Base-by-base conservation (phyloP, 2,113 vertebrate genomes). In the Brachyistius frenatus region DNA sequence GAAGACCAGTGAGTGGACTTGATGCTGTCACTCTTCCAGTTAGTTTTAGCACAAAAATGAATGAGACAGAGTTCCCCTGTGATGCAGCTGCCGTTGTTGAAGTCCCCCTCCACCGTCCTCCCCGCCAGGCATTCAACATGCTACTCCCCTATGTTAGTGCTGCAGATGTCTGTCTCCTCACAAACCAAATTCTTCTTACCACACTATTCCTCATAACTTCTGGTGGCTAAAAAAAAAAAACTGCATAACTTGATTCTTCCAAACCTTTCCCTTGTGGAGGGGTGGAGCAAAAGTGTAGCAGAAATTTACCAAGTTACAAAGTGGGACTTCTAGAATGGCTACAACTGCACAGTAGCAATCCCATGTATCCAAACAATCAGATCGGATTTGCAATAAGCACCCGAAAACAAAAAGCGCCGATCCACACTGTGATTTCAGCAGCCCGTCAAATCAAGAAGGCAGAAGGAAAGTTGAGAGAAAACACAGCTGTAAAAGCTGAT, bases 371-470 rank as follows among this genome's bases (percentile, higher is more conserved):
- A 89, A 83, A 86, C 72, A 81, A 91, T 92, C 84, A 76, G 64
- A 90, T 88, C 78, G 37, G 82, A 87, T 87, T 91, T 78, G 88
- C 92, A 93, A 92, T 91, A 93, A 91, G 75, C 72, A 88, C 71
- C 81, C 73, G 35, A 87, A 77, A 89, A 81, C 65, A 75, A 76
- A 80, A 91, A 80, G 71, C 73, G 83, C 92, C 91, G 91, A 92
- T 86, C 82, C 87, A 88, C 93, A 95, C 94, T 95, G 94, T 95
- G 94, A 94, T 89, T 92, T 90, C 56, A 93, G 86, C 87, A 73
- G 78, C 77, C 82, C 63, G 15, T 54, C 57, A 46, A 69, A 76
- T 77, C 68, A 53, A 39, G 55, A 67, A 53, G 47, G 57, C 5
- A 13, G 47, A 61, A 16, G 32, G 39, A 11, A 53, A 65, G 72